Evolutionary conservation across 1,140 invertebrate genomes (phyloP), one percentile per base, ranked within the genome.

Genomic region (Anthonomus grandis): DNA sequence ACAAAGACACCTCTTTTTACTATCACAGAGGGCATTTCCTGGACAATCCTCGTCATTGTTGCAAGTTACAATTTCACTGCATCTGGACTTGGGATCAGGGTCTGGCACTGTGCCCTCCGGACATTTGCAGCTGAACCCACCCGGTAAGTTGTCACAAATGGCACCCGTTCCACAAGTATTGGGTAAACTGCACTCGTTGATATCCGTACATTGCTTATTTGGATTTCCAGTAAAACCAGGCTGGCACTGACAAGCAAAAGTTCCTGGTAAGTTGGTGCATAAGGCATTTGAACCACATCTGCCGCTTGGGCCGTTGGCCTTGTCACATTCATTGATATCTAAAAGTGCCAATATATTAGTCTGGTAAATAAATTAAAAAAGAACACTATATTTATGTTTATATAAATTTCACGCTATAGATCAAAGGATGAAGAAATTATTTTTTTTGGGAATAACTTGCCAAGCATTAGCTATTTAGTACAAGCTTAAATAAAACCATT

Each of bases 281-380:
- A 83, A 70, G 5, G 92, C 86, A 71, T 94, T 91, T 56, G 77
- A 75, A 12, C 90, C 91, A 74, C 93, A 96, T 52, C 86, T 80
- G 57, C 90, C 91, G 34, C 81, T 86, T 5, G 85, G 84, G 48
- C 90, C 90, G 65, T 87, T 81, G 9, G 82, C 71, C 25, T 76
- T 75, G 65, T 92, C 90, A 70, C 95, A 98, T 78, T 98, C 95
- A 71, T 98, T 84, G 57, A 98, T 89, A 74, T 96, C 93, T 86
- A n/a, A n/a, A n/a, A n/a, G n/a, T n/a, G n/a, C n/a, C n/a, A n/a
- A n/a, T n/a, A n/a, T n/a, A n/a, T 57, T n/a, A 68, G 62, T 57
- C 22, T 17, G 27, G 0, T n/a, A n/a, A n/a, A n/a, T n/a, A n/a
- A n/a, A n/a, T n/a, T n/a, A n/a, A n/a, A n/a, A n/a, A n/a, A n/a